Conservation (phyloP, 37 sponge, comb jelly and placozoan species). For the Axinella damicornis region DNA sequence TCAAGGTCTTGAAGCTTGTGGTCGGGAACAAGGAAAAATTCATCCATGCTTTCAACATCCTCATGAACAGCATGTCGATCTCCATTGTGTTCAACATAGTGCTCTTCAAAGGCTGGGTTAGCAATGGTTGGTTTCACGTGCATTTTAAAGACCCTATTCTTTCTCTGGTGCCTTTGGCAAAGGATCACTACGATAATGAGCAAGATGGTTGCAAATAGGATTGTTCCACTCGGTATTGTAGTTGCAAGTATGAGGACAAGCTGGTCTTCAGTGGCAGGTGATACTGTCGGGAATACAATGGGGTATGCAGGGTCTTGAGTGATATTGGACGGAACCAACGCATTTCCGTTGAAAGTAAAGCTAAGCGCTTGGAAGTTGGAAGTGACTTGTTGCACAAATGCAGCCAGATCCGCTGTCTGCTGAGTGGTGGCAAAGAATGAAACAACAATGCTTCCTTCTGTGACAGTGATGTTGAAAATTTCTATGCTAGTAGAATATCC, state of each 20-base stretch:
- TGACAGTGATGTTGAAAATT: slow-evolving; percentile 28
- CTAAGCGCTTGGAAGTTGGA: slow-evolving; percentile 4
- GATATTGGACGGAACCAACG: slow-evolving; percentile 21
- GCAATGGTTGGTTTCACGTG: not conserved
- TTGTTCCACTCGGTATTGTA: slow-evolving; percentile 29
- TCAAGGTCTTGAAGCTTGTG: not conserved
- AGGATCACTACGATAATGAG: slow-evolving; percentile 17
- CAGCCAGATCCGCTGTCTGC: slow-evolving; percentile 2
- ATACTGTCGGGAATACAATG: slow-evolving; percentile 1
- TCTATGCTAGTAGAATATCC: slow-evolving; percentile 18
- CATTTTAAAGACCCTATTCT: not conserved
- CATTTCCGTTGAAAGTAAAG: slow-evolving; percentile 26
- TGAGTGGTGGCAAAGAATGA: slow-evolving; percentile 33
- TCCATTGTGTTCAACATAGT: not conserved
- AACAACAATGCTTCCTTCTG: slow-evolving; percentile 54
- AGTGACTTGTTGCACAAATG: not conserved
- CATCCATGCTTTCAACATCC: not conserved
- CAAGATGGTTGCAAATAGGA: slow-evolving; percentile 3
- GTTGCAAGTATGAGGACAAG: slow-evolving; percentile 44
- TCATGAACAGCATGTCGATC: not conserved
- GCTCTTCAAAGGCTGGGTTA: not conserved
- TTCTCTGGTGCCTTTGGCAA: not conserved
- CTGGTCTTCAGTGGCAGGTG: slow-evolving; percentile 8
- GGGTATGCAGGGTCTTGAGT: slow-evolving; percentile 44
- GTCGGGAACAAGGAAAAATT: slow-evolving; percentile 2